Base-by-base conservation (phyloP, 2,888 invertebrate species). In the Tillus elongatus region DNA sequence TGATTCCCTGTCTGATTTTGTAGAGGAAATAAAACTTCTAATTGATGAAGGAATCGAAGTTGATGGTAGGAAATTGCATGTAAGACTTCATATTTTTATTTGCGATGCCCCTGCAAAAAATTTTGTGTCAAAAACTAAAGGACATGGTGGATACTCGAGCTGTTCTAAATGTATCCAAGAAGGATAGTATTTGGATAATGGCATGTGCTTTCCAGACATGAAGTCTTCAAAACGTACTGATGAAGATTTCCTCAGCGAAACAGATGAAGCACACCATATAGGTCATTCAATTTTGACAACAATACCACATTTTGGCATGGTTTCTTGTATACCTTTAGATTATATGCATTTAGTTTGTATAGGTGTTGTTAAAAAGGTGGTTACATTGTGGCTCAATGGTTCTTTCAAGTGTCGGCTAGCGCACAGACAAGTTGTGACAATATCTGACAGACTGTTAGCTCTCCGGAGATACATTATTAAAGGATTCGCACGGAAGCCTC, bases 131-230 rank as follows among this genome's bases (percentile, higher is more conserved):
- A 33, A 19, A 33, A 33, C 33, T 13, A 33, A 33, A 19, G 24
- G 33, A 10, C 33, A 33, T 33, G 24, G 19, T 24, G 33, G 33
- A 13, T 33, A 33, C n/a, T 19, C 24, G 2, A 33, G 33, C 13
- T 33, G 33, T 19, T 11, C 33, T 9, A 33, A 19, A 19, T 19
- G 33, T n/a, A 11, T 24, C 13, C 33, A 33, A 11, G 19, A 33
- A 19, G 24, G 24, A 8, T 8, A 19, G 6, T 19, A 19, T n/a
- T 19, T 19, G 24, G 24, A 19, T 6, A n/a, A n/a, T 19, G 6
- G 24, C 24, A 19, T 19, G 24, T 8, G 24, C 24, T 19, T 19
- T n/a, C 24, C 24, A 19, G 6, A 8, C 6, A 19, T n/a, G 6
- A 8, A 6, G 6, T 19, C 24, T n/a, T 8, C 6, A 19, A 19